A percentile compares a stretch with the other conserved stretches of the same genome.
These are phyloP conservation scores for Colletes collaris DNA, from an alignment of 2,888 invertebrate genomes.

Conservation along the genomic window DNA sequence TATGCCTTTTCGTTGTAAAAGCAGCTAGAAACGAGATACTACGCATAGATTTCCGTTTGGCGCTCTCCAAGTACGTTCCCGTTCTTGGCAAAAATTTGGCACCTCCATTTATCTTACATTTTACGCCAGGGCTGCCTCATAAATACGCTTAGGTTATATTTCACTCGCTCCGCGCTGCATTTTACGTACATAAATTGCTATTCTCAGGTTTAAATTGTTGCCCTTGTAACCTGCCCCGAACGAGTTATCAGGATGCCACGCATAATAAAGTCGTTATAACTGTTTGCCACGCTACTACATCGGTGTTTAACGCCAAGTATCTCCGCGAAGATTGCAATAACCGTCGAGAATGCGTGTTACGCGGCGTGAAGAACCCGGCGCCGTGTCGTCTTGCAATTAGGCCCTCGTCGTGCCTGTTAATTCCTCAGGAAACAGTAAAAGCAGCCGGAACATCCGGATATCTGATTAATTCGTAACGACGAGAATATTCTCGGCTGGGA, in stretches of 20 bases:
- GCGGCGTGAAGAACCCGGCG: conserved; percentile 15
- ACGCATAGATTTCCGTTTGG: too few relatives aligned
- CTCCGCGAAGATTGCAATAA: conserved; percentile 1
- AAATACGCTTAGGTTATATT: too few relatives aligned
- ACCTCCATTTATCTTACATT: too few relatives aligned
- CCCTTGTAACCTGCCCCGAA: not conserved
- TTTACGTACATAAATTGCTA: too few relatives aligned
- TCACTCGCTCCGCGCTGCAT: too few relatives aligned
- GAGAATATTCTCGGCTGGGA: too few relatives aligned
- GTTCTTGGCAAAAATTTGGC: too few relatives aligned
- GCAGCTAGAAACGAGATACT: too few relatives aligned
- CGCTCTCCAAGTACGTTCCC: too few relatives aligned
- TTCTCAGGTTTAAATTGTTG: too few relatives aligned
- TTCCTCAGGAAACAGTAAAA: conserved; percentile 13
- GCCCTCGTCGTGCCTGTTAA: conserved; percentile 5
- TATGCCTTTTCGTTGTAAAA: too few relatives aligned
- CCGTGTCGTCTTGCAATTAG: conserved; percentile 23
- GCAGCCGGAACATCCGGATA: conserved; percentile 3
- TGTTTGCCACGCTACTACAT: not conserved
- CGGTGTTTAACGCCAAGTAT: conserved; percentile 5
- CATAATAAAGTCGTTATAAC: conserved; percentile 8
- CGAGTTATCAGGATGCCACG: conserved; percentile 8
- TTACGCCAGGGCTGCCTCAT: too few relatives aligned
- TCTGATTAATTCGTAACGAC: conserved; percentile 11
- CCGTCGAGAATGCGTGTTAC: conserved; percentile 27